A percentile compares a stretch with the other conserved stretches of the same genome.
Conservation (phyloP, 2,113 vertebrate genomes). For the Leuciscus idus region DNA sequence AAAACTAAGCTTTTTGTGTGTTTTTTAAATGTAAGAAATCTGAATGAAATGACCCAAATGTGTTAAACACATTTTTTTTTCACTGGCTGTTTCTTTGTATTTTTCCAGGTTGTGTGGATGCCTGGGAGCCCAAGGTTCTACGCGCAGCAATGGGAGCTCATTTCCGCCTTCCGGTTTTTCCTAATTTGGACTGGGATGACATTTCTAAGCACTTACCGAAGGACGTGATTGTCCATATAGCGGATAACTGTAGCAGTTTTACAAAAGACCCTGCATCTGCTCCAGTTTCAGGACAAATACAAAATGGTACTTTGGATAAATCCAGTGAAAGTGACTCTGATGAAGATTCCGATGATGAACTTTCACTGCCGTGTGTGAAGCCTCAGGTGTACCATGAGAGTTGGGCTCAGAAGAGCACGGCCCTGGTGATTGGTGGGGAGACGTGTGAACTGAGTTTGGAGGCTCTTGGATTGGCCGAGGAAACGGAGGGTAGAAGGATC, state of each 20-base stretch:
- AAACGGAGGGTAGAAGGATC: constrained; percentile 78
- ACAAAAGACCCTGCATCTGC: constrained; percentile 32
- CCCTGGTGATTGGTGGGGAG: constrained; percentile 89
- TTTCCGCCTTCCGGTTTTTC: constrained; percentile 86
- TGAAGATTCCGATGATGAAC: constrained; percentile 4
- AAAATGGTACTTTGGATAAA: constrained; percentile 56
- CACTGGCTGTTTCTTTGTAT: neutral
- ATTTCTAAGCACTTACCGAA: constrained; percentile 77
- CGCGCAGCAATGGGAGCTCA: constrained; percentile 95
- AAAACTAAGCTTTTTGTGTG: neutral
- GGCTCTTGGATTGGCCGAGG: constrained; percentile 78
- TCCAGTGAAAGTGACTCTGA: constrained; percentile 61
- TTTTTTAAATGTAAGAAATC: neutral
- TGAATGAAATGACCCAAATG: neutral
- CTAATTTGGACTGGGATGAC: constrained; percentile 81
- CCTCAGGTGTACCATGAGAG: constrained; percentile 76
- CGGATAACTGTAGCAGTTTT: constrained; percentile 71
- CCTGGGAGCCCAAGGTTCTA: constrained; percentile 95
- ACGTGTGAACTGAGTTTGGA: constrained; percentile 83
- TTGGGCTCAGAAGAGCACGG: constrained; percentile 80
- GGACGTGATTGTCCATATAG: constrained; percentile 75
- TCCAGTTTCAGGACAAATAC: neutral
- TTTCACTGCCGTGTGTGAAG: constrained; percentile 69
- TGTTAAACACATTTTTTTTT: neutral
- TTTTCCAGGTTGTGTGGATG: constrained; percentile 89